Conservation (phyloP, 2,888 invertebrate species). For the Callinectes sapidus region DNA sequence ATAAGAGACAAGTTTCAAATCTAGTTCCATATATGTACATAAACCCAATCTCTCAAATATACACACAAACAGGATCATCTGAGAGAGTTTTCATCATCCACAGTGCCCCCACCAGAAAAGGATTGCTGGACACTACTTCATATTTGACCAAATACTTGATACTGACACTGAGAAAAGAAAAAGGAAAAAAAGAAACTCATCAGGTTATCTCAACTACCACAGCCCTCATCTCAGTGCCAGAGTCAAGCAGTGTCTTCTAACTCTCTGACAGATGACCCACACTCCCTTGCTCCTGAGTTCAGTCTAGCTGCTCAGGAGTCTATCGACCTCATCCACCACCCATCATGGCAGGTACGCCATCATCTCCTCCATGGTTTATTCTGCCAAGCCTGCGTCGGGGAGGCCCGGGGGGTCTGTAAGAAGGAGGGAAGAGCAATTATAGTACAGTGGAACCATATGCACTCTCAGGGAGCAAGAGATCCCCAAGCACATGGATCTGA, state of each 20-base stretch:
- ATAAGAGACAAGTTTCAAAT: neutral
- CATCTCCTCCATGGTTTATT: constrained; percentile 32
- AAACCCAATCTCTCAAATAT: neutral
- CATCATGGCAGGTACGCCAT: constrained; percentile 25
- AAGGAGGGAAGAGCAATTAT: neutral
- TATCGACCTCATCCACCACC: constrained; percentile 62
- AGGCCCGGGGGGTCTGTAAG: constrained; percentile 43
- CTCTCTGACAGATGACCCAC: neutral
- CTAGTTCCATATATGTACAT: neutral
- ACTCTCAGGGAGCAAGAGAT: too few relatives aligned
- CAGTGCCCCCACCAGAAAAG: neutral
- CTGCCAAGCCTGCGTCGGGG: constrained; percentile 47
- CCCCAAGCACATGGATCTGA: too few relatives aligned
- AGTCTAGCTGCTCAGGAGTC: constrained; percentile 30
- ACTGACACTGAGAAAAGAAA: neutral
- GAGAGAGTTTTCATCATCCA: neutral
- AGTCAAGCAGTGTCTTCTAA: neutral
- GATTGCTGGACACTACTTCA: constrained; percentile 36
- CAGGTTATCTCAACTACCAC: neutral
- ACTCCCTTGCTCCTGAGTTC: constrained; percentile 4
- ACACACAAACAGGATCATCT: constrained; percentile 4
- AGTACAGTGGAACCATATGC: neutral
- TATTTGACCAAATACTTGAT: neutral
- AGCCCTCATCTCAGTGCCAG: neutral
- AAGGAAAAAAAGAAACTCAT: neutral